phyloP scores from a whole-genome alignment of 1,140 invertebrate genomes.

The roundworm (Caenorhabditis elegans) region WBcel235 BX284603.4:10707501-10708000 shows the following conservation, averaged over 20 bases:
- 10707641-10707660: too few relatives aligned
- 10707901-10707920: constrained; percentile 37
- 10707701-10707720: too few relatives aligned
- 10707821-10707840: constrained; percentile 1
- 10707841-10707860: neutral
- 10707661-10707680: too few relatives aligned
- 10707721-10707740: too few relatives aligned
- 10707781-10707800: neutral
- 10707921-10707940: constrained; percentile 49
- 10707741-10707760: neutral
- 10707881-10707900: constrained; percentile 43
- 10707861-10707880: neutral
- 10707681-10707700: too few relatives aligned
- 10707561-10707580: too few relatives aligned
- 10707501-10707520: too few relatives aligned
- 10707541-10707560: too few relatives aligned
- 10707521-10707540: too few relatives aligned
- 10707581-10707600: neutral
- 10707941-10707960: constrained; percentile 53
- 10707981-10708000: constrained; percentile 55
- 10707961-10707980: constrained; percentile 63
- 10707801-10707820: neutral
- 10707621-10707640: too few relatives aligned
- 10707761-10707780: constrained; percentile 25
- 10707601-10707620: neutral